Conservation (phyloP, 2,113 vertebrate species). For the Falco punctatus region DNA sequence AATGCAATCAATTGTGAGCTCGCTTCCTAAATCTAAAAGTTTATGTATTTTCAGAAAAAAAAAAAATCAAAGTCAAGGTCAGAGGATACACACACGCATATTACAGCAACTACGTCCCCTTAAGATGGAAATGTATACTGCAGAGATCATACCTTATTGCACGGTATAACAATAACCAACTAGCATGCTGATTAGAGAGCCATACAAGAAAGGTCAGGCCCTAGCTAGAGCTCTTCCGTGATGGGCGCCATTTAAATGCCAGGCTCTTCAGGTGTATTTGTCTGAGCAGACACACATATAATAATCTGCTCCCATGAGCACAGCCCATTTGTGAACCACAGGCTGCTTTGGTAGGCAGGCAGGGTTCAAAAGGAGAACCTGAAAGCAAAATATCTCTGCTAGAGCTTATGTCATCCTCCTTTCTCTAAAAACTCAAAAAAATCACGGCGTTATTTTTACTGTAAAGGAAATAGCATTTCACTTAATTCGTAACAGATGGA, state of each 20-base stretch:
- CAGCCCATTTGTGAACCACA: constrained; percentile 26
- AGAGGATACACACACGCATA: neutral
- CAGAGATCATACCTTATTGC: constrained; percentile 35
- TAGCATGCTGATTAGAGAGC: constrained; percentile 56
- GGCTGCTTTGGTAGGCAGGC: constrained; percentile 29
- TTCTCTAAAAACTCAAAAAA: neutral
- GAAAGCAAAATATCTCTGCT: constrained; percentile 32
- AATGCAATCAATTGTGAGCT: neutral
- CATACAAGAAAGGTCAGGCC: constrained; percentile 50
- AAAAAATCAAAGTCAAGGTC: neutral
- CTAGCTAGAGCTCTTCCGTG: neutral
- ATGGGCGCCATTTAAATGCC: constrained; percentile 56
- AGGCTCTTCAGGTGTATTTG: constrained; percentile 44
- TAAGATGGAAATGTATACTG: constrained; percentile 30
- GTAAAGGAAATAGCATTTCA: constrained; percentile 36
- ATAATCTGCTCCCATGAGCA: constrained; percentile 57
- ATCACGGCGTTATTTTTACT: constrained; percentile 13
- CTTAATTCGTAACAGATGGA: constrained; percentile 58
- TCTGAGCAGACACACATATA: constrained; percentile 28
- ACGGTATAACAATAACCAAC: constrained; percentile 44
- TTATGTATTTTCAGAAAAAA: neutral
- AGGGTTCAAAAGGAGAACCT: constrained; percentile 48
- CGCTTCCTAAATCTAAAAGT: neutral
- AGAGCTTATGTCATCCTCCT: constrained; percentile 19
- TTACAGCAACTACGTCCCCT: neutral